Evolutionary conservation across 92 coral and sea anemone species (phyloP), one percentile per base, ranked within the genome.

Genomic region (Zoanthus gigantus): DNA sequence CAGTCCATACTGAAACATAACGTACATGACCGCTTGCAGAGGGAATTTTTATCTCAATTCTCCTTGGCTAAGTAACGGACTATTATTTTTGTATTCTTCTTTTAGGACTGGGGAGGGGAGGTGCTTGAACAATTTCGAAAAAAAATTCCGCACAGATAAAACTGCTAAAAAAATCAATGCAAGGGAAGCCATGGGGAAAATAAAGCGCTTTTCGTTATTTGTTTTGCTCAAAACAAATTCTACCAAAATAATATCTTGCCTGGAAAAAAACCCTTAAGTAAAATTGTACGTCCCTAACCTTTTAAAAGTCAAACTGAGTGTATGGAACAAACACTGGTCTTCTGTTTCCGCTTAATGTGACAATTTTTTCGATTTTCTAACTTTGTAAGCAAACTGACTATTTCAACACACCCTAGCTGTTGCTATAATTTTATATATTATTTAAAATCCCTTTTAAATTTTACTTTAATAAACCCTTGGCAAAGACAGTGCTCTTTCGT

Each of bases 401-500:
- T 54, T 54, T 54, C 60, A 54, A 54, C 12, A 54, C 60, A 54
- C 0, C 60, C 60, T 52, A 54, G 12, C 60, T 54, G 60, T 54
- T 54, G 5, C 14, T 54, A 54, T 54, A 54, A 54, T 54, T 54
- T 54, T 54, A 54, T 9, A 54, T 3, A 54, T 54, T 9, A 54
- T 54, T 54, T 54, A 54, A 54, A 54, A 54, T 12, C 60, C 60
- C 60, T 54, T 54, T 54, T 54, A 54, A 54, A 54, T 54, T 54
- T 6, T 54, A 54, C 12, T 5, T 54, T 54, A 54, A 54, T 8
- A 54, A 54, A 11, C 60, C 14, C 60, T 54, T 54, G 60, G 60
- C 60, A 54, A 54, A 54, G 60, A 54, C 60, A 54, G 60, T 80
- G 85, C 72, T 80, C 85, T 80, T 44, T 80, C 48, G 44, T 80